Percentiles rank a stretch among this genome's conserved stretches.
These are phyloP conservation scores for Drosophila virilis DNA, from an alignment of 1,140 invertebrate genomes.

Conservation along the genomic window DNA sequence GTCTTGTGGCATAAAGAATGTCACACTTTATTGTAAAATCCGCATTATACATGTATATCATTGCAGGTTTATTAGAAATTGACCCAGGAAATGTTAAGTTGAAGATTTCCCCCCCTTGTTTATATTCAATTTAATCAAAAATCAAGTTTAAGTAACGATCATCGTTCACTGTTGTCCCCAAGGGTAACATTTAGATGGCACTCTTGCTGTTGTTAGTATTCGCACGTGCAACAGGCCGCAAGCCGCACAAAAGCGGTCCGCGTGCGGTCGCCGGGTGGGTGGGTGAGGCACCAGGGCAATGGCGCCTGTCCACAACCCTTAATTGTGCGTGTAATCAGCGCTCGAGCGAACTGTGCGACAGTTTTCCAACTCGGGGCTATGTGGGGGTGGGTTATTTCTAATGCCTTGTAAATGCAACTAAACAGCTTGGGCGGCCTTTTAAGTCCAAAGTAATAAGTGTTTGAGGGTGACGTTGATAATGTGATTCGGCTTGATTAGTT, in stretches of 20 bases:
- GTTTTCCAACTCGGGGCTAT: constrained; percentile 8
- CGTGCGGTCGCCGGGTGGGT: constrained; percentile 23
- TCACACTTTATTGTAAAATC: background rate
- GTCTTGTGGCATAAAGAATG: background rate
- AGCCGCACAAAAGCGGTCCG: constrained; percentile 48
- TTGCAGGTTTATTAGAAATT: background rate
- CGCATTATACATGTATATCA: background rate
- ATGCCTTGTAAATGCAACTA: constrained; percentile 71
- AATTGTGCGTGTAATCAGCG: constrained; percentile 76
- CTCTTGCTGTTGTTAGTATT: constrained; percentile 39
- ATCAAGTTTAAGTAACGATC: constrained; percentile 66
- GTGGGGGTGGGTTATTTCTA: constrained; percentile 32
- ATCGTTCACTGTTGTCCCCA: constrained; percentile 48
- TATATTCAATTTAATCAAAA: constrained; percentile 73
- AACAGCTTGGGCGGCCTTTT: constrained; percentile 57
- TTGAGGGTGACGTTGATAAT: constrained; percentile 55
- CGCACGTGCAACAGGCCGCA: constrained; percentile 75
- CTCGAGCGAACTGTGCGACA: constrained; percentile 26
- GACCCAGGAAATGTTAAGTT: background rate
- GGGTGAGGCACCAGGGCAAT: constrained; percentile 14
- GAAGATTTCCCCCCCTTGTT: constrained; percentile 28
- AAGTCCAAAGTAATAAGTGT: constrained; percentile 25
- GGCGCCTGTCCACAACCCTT: constrained; percentile 68
- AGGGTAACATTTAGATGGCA: constrained; percentile 62
- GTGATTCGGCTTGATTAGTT: constrained; percentile 68